phyloP scores from a whole-genome alignment of 1,140 invertebrate species.

The Magallana angulata region DNA sequence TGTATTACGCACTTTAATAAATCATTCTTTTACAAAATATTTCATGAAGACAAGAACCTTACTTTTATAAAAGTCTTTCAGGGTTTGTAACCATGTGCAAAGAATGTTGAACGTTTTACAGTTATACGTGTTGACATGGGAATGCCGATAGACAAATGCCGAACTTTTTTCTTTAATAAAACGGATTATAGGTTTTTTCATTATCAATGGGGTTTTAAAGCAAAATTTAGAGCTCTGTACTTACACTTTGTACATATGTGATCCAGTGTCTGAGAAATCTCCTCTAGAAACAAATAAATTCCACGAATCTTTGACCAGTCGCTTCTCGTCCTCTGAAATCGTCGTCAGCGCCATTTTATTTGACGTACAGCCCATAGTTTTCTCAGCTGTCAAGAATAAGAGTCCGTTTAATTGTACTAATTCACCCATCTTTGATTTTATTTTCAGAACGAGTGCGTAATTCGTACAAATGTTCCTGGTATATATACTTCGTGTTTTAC shows the following conservation, averaged over 20 bases:
- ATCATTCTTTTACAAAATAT: no score
- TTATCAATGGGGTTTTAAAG: no score
- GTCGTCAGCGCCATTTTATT: constrained; percentile 26
- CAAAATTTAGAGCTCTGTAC: neutral
- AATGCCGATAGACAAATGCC: no score
- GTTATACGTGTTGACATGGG: no score
- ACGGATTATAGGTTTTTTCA: no score
- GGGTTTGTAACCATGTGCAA: no score
- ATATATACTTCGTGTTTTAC: no score
- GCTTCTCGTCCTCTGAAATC: constrained; percentile 17
- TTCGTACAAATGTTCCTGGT: neutral
- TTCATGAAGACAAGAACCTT: no score
- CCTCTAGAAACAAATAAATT: constrained; percentile 9
- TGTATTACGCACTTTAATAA: no score
- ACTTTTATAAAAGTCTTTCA: no score
- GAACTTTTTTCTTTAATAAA: no score
- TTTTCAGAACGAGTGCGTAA: neutral
- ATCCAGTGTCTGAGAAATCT: constrained; percentile 1
- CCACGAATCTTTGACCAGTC: constrained; percentile 22
- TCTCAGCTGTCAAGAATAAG: constrained; percentile 31
- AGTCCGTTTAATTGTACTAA: constrained; percentile 13
- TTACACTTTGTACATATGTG: constrained; percentile 30
- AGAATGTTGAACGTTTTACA: no score
- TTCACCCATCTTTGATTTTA: neutral
- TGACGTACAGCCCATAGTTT: constrained; percentile 18